phyloP scores from a whole-genome alignment of 2,113 vertebrate species.

The Varanus salvator region DNA sequence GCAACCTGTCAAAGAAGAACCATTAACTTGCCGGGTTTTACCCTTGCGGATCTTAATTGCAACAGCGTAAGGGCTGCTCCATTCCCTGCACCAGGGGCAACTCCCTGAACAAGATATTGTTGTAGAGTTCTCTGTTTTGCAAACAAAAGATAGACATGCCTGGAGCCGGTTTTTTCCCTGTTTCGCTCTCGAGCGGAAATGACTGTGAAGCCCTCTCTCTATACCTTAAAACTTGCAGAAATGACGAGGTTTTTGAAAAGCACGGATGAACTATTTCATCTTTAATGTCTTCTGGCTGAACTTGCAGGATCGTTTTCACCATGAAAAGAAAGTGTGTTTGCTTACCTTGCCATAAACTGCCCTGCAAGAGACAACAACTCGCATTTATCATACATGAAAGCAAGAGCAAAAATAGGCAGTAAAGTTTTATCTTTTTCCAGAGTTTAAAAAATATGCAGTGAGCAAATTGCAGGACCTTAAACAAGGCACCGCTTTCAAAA shows the following conservation, averaged over 20 bases:
- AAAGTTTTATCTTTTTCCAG: not conserved
- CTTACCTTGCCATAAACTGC: not conserved
- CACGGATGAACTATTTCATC: not conserved
- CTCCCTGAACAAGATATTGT: not conserved
- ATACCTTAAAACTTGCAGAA: not conserved
- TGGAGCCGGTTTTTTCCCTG: too few relatives aligned
- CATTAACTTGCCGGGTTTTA: not conserved
- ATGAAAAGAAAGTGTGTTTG: not conserved
- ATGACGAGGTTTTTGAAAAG: not conserved
- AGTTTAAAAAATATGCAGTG: not conserved
- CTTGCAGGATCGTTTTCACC: not conserved
- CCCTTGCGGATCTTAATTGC: not conserved
- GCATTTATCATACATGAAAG: not conserved
- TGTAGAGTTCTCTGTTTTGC: not conserved
- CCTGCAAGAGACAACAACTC: too few relatives aligned
- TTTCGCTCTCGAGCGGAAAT: not conserved
- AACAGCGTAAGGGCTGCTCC: not conserved
- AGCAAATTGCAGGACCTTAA: not conserved
- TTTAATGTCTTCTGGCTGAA: not conserved
- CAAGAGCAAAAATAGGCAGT: not conserved
- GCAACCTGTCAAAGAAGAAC: not conserved
- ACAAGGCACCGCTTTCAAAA: not conserved
- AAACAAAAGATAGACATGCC: too few relatives aligned
- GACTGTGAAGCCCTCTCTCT: not conserved
- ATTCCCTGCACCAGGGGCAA: not conserved